phyloP scores from a whole-genome alignment of 2,888 invertebrate genomes.

The Agelastica alni region DNA sequence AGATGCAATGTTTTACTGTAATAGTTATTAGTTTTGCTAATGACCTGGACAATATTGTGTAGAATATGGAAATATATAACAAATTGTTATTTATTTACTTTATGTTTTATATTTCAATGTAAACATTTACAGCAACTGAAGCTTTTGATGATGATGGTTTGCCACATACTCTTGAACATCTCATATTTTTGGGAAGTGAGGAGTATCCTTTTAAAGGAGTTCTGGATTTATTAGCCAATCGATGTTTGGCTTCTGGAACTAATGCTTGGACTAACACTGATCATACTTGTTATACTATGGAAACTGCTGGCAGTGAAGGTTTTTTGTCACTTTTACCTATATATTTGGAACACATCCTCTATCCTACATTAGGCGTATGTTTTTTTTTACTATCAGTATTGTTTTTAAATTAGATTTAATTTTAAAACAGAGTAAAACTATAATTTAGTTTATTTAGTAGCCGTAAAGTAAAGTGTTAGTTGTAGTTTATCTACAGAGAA shows the following conservation, averaged over 20 bases:
- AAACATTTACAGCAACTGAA: slow-evolving; percentile 73
- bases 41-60: background rate
- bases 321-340: slow-evolving; percentile 88
- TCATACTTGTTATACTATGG: slow-evolving; percentile 88
- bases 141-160: slow-evolving; percentile 90
- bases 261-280: slow-evolving; percentile 90
- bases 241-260: slow-evolving; percentile 88
- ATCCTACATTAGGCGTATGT: slow-evolving; percentile 75
- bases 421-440: too few relatives aligned
- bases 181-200: slow-evolving; percentile 88
- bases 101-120: too few relatives aligned
- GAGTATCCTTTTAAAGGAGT: slow-evolving; percentile 89
- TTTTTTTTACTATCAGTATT: background rate
- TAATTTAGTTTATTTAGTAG: too few relatives aligned
- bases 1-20: too few relatives aligned
- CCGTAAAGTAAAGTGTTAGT: too few relatives aligned
- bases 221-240: slow-evolving; percentile 84
- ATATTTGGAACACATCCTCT: slow-evolving; percentile 87
- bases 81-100: background rate
- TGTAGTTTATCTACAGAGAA: too few relatives aligned
- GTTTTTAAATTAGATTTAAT: slow-evolving; percentile 1
- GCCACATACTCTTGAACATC: slow-evolving; percentile 90
- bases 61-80: background rate
- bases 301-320: slow-evolving; percentile 85
- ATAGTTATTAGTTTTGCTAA: too few relatives aligned